These are phyloP conservation scores for Nephila pilipes DNA, from an alignment of 1,140 invertebrate genomes.

Conservation along the genomic window DNA sequence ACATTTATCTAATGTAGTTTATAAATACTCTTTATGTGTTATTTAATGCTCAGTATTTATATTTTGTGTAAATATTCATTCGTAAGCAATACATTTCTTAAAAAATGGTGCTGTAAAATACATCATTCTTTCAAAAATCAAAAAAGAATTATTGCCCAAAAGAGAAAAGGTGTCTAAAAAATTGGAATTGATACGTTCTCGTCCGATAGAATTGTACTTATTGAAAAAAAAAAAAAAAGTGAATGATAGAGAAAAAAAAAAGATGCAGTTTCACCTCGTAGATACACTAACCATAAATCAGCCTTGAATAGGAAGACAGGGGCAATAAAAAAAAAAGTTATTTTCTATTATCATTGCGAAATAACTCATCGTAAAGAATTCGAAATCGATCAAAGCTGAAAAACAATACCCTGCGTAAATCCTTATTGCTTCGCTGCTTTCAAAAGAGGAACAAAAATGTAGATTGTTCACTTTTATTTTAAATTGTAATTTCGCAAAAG, in stretches of 20 bases:
- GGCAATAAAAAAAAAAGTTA: conserved; percentile 11
- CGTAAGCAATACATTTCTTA: no score
- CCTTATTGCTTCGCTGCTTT: not conserved
- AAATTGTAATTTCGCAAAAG: not conserved
- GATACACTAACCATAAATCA: not conserved
- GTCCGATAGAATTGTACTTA: not conserved
- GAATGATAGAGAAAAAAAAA: not conserved
- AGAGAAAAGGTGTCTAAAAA: not conserved
- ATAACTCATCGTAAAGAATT: conserved; percentile 18
- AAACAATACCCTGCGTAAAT: not conserved
- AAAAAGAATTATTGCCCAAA: no score
- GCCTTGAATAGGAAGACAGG: not conserved
- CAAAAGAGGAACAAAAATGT: not conserved
- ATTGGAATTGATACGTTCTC: not conserved
- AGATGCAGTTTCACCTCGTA: not conserved
- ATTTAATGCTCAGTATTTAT: no score
- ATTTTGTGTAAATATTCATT: no score
- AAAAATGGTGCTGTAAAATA: no score
- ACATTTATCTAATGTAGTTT: no score
- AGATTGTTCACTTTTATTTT: not conserved
- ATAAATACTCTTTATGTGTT: no score
- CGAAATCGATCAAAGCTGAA: not conserved
- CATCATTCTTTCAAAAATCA: no score
- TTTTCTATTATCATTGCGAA: not conserved
- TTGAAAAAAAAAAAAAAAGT: not conserved